phyloP scores from a whole-genome alignment of 1,140 invertebrate genomes.

The Drosophila malerkotliana region DNA sequence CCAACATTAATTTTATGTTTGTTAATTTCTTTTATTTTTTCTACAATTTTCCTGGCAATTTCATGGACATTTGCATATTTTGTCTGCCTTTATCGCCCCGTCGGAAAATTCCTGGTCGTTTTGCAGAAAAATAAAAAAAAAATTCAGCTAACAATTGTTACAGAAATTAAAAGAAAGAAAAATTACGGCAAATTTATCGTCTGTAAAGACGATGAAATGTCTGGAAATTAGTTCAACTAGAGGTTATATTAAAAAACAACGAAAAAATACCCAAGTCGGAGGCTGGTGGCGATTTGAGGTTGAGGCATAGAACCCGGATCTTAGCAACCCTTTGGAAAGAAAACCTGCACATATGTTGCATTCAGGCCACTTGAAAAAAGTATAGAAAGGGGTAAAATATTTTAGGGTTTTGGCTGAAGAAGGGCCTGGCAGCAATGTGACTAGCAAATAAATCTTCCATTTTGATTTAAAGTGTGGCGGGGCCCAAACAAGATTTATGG shows the following conservation, averaged over 20 bases:
- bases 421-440: slow-evolving; percentile 53
- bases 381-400: slow-evolving; percentile 20
- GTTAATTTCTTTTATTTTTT: slow-evolving; percentile 81
- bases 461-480: slow-evolving; percentile 75
- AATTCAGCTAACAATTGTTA: slow-evolving; percentile 37
- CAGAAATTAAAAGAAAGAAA: slow-evolving; percentile 56
- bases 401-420: slow-evolving; percentile 1
- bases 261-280: not conserved
- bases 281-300: not conserved
- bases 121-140: slow-evolving; percentile 17
- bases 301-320: slow-evolving; percentile 5
- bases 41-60: slow-evolving; percentile 62
- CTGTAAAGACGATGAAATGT: slow-evolving; percentile 58
- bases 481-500: slow-evolving; percentile 65
- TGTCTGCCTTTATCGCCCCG: slow-evolving; percentile 17
- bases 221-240: slow-evolving; percentile 77
- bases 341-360: slow-evolving; percentile 46
- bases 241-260: slow-evolving; percentile 43
- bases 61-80: slow-evolving; percentile 77
- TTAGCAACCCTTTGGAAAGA: slow-evolving; percentile 29
- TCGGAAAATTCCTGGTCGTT: slow-evolving; percentile 71
- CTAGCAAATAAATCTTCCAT: slow-evolving; percentile 71
- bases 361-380: slow-evolving; percentile 40
- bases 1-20: slow-evolving; percentile 82
- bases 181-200: slow-evolving; percentile 79